Conservation (phyloP, 35 echinoderm and acorn worm genomes). For the Amphiura filiformis region DNA sequence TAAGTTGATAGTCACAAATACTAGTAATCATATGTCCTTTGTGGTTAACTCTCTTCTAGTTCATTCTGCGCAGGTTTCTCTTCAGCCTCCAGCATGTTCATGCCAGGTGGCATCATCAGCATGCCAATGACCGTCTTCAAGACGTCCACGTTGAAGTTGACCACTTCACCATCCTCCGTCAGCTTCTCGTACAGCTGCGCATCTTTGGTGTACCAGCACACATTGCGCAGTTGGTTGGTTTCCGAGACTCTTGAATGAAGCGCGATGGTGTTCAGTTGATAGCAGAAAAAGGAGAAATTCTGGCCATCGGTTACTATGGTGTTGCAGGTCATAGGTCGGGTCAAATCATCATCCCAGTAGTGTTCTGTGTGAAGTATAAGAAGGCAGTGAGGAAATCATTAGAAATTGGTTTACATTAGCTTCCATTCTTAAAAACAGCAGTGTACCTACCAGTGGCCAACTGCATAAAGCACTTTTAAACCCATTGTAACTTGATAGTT, state of each 20-base stretch:
- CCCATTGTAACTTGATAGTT: too few species aligned
- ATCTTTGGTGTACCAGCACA: conserved; percentile 40
- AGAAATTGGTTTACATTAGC: neutral
- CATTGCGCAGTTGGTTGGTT: conserved; percentile 42
- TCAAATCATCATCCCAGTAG: conserved; percentile 41
- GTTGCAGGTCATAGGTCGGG: conserved; percentile 48
- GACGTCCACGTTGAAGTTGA: conserved; percentile 48
- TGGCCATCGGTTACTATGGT: conserved; percentile 50
- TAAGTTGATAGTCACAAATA: too few species aligned
- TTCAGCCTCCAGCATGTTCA: too few species aligned
- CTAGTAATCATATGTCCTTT: too few species aligned
- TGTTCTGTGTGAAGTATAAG: conserved; percentile 22
- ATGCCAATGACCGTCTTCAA: conserved; percentile 58
- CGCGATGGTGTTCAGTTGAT: conserved; percentile 71
- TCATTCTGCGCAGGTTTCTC: neutral
- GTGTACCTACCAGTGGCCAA: too few species aligned
- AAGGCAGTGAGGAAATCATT: neutral
- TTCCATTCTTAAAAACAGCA: too few species aligned
- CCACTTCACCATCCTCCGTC: conserved; percentile 33
- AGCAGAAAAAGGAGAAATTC: conserved; percentile 63
- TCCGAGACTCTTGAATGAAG: conserved; percentile 14
- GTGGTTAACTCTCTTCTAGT: neutral
- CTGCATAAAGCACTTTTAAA: too few species aligned
- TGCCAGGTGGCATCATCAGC: conserved; percentile 16
- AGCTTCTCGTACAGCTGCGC: conserved; percentile 40